These are phyloP conservation scores for Vanessa tameamea DNA, from an alignment of 1,140 invertebrate genomes.

Conservation along the genomic window DNA sequence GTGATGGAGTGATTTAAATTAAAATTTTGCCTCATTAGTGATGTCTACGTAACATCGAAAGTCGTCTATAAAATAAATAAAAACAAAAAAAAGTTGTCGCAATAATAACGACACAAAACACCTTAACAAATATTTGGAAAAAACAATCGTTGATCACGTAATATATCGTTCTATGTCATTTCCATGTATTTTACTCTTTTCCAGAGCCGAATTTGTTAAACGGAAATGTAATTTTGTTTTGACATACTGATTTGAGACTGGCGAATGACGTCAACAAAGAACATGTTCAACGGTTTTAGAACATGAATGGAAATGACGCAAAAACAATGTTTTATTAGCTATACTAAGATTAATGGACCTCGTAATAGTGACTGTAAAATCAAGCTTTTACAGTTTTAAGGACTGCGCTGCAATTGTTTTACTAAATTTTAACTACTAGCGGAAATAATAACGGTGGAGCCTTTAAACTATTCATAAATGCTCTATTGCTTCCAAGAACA, in stretches of 20 bases:
- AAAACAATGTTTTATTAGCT: slow-evolving; percentile 27
- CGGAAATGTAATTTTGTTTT: too few relatives aligned
- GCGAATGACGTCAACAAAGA: slow-evolving; percentile 27
- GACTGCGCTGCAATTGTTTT: slow-evolving; percentile 1
- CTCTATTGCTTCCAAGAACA: background rate
- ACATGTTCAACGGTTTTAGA: slow-evolving; percentile 18
- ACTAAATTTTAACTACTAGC: background rate
- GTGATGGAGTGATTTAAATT: too few relatives aligned
- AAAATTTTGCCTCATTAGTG: too few relatives aligned
- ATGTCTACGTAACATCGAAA: too few relatives aligned
- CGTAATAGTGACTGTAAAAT: slow-evolving; percentile 22
- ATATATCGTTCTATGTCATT: too few relatives aligned
- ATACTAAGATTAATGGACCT: slow-evolving; percentile 30
- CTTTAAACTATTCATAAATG: background rate
- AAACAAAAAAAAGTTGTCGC: too few relatives aligned
- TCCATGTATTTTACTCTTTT: too few relatives aligned
- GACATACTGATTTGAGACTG: background rate
- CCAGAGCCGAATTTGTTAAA: too few relatives aligned
- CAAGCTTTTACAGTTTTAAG: slow-evolving; percentile 7
- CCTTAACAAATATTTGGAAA: too few relatives aligned
- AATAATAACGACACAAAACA: too few relatives aligned
- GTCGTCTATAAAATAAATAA: too few relatives aligned
- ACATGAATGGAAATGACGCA: slow-evolving; percentile 19
- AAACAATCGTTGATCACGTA: too few relatives aligned
- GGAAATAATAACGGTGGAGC: background rate